Base-by-base conservation (phyloP, 2,888 invertebrate species). In the Pocota personata region DNA sequence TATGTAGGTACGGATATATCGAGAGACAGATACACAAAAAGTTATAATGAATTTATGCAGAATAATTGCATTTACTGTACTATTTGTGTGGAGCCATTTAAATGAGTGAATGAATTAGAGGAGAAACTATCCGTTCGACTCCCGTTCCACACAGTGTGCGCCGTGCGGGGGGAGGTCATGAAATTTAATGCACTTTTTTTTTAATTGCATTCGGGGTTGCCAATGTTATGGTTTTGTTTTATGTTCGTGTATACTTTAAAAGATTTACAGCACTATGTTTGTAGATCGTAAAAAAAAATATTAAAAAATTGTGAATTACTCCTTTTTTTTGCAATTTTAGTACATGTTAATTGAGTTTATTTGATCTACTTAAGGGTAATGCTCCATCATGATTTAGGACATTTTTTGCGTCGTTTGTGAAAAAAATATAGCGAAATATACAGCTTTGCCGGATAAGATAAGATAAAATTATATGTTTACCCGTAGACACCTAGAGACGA, bases 61-160 rank as follows among this genome's bases (percentile, higher is more conserved):
- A 64, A 76, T 76, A 71, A 62, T 58, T 82, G 50, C 58, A 69
- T 69, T 69, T 62, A 62, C 50, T 67, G 58, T 80, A 52, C 57
- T 60, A 46, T 67, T 80, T 80, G 60, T 73, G 58, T 19, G 35
- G 27, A 57, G 78, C 19, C 62, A 52, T 62, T 62, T 62, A 69
- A 71, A 62, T 43, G 52, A 52, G 52, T 27, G 78, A 37, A 76
- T 76, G 66, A 58, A 16, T 69, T 52, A 40, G 37, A 32, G 16
- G 48, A 46, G 55, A 46, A 55, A 75, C 75, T 52, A 46, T 48
- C 46, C 8, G 46, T 46, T 46, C 46, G 19, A 5, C 2, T 46
- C 16, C 3, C 19, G 4, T 48, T 21, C 21, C 5, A n/a, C 3
- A 12, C n/a, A 37, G 3, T 16, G 1, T 24, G 8, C 12, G 1